Conservation (phyloP, 92 coral and sea anemone species). For the Umimayanthus kanabou region DNA sequence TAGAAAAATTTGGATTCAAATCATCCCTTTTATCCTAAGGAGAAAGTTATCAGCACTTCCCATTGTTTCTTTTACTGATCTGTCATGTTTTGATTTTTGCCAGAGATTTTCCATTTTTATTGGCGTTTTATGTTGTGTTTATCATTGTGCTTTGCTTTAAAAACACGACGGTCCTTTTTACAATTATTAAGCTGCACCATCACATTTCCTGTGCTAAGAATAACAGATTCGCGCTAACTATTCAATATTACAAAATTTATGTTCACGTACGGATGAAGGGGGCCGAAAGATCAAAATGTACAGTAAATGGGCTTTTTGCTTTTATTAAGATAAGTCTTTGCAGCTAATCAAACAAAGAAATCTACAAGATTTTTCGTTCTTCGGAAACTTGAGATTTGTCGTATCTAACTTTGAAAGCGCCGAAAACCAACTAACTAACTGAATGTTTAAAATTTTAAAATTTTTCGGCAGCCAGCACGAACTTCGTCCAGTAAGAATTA, state of each 20-base stretch:
- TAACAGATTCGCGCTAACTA: not conserved
- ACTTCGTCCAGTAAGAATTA: not conserved
- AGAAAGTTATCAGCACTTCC: not conserved
- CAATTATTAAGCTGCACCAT: not conserved
- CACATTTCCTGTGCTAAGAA: slow-evolving; percentile 11
- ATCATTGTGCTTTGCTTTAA: not conserved
- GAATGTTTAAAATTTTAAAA: no score
- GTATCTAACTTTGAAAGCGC: not conserved
- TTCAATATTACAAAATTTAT: not conserved
- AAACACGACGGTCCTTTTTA: not conserved
- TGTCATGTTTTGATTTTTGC: not conserved
- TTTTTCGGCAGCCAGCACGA: not conserved
- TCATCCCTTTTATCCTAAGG: not conserved
- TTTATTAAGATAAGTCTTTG: slow-evolving; percentile 1
- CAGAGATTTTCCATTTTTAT: not conserved
- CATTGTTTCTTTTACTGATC: not conserved
- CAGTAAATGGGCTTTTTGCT: not conserved
- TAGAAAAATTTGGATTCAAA: not conserved
- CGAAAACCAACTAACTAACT: not conserved
- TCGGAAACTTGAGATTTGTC: not conserved
- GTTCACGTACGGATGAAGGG: not conserved
- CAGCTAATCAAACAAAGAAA: not conserved
- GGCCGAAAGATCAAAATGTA: not conserved
- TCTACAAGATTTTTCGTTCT: not conserved
- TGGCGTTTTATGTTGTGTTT: not conserved